Conservation (phyloP, 2,113 vertebrate species). For the Mesoclemmys tuberculata region DNA sequence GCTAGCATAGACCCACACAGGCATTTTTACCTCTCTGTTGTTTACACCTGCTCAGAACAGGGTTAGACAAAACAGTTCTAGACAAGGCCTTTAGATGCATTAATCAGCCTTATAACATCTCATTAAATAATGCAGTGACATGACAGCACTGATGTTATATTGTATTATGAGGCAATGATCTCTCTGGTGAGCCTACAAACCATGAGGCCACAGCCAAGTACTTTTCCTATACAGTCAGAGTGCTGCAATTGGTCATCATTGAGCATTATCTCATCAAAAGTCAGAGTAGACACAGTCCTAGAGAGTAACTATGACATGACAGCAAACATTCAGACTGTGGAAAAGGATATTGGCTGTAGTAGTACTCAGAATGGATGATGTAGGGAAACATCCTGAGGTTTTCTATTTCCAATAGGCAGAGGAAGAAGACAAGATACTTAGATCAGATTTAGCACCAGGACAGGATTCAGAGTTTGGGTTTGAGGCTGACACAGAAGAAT, state of each 20-base stretch:
- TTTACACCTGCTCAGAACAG: not conserved
- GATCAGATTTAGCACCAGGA: not conserved
- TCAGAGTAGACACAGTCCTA: slow-evolving; percentile 34
- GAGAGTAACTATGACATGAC: slow-evolving; percentile 28
- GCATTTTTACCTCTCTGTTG: not conserved
- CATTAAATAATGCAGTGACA: not conserved
- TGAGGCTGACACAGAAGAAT: not conserved
- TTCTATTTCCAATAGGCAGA: not conserved
- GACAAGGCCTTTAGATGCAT: not conserved
- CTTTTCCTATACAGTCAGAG: slow-evolving; percentile 5
- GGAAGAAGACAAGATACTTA: not conserved
- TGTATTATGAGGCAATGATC: not conserved
- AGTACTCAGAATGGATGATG: not conserved
- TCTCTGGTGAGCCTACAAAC: slow-evolving; percentile 7
- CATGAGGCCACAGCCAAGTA: slow-evolving; percentile 14
- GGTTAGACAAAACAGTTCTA: not conserved
- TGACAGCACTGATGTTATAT: rapidly evolving
- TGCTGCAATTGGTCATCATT: not conserved
- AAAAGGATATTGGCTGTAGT: not conserved
- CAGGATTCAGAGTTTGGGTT: not conserved
- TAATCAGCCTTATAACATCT: not conserved
- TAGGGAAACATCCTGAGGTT: not conserved
- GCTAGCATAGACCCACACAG: not conserved
- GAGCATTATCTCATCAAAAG: not conserved
- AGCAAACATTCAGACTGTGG: slow-evolving; percentile 49